Evolutionary conservation across 2,113 vertebrate genomes (phyloP).

Genomic region (Ceuthmochares aereus): DNA sequence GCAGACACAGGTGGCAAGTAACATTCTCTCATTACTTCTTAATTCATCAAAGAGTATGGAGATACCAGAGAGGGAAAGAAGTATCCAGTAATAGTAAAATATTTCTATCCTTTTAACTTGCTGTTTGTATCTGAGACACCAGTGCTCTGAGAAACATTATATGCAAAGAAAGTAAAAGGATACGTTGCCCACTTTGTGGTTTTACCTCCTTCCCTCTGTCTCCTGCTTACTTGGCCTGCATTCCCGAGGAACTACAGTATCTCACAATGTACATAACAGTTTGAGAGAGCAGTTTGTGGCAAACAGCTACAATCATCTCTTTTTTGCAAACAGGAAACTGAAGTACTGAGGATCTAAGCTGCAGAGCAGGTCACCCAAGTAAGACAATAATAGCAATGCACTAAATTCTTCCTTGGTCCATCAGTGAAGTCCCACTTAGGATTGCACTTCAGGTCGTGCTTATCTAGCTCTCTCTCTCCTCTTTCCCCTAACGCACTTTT

Average conservation of each 20-base stretch:
- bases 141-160: background rate
- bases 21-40: conserved; percentile 37
- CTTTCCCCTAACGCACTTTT: background rate
- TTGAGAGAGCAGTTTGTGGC: background rate
- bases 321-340: conserved; percentile 30
- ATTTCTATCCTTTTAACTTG: background rate
- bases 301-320: background rate
- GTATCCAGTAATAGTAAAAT: conserved; percentile 10
- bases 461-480: background rate
- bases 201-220: background rate
- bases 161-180: background rate
- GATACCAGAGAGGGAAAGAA: background rate
- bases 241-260: background rate
- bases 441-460: background rate
- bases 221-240: background rate
- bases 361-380: background rate
- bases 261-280: background rate
- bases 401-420: background rate
- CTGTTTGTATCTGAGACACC: background rate
- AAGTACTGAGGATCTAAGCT: background rate
- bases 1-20: background rate
- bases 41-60: conserved; percentile 24
- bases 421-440: background rate
- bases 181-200: background rate
- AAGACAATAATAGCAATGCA: background rate